Conservation (phyloP, 2,888 invertebrate species). For the Phrixothrix hirtus region DNA sequence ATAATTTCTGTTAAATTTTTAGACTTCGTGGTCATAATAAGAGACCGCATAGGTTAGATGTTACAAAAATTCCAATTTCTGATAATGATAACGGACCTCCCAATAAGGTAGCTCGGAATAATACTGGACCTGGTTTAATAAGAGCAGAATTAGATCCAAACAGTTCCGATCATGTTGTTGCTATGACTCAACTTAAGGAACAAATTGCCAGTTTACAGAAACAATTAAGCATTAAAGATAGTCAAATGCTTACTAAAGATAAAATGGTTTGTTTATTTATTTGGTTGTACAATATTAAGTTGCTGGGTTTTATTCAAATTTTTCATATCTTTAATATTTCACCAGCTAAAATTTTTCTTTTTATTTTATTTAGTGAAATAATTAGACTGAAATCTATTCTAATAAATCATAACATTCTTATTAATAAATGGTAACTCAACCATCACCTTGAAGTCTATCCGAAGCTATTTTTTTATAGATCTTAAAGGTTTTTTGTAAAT, state of each 20-base stretch:
- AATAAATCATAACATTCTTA: too few species aligned
- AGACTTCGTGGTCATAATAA: slow-evolving; percentile 73
- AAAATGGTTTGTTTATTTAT: slow-evolving; percentile 69
- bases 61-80: slow-evolving; percentile 60
- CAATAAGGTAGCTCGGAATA: slow-evolving; percentile 57
- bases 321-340: neutral
- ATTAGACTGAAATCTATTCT: neutral
- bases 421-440: too few species aligned
- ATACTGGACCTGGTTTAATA: slow-evolving; percentile 50
- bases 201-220: slow-evolving; percentile 91
- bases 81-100: slow-evolving; percentile 58
- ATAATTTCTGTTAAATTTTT: too few species aligned
- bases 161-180: slow-evolving; percentile 90
- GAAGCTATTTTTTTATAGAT: too few species aligned
- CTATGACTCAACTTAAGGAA: slow-evolving; percentile 92
- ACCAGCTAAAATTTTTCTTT: too few species aligned
- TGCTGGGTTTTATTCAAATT: too few species aligned
- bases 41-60: slow-evolving; percentile 67
- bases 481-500: too few species aligned
- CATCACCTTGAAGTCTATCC: too few species aligned
- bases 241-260: slow-evolving; percentile 84
- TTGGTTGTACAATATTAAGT: neutral
- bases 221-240: slow-evolving; percentile 82
- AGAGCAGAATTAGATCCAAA: slow-evolving; percentile 73
- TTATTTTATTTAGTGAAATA: too few species aligned